Evolutionary conservation across 2,113 vertebrate species (phyloP), one percentile per base, ranked within the genome.

Genomic region (Gavia stellata): DNA sequence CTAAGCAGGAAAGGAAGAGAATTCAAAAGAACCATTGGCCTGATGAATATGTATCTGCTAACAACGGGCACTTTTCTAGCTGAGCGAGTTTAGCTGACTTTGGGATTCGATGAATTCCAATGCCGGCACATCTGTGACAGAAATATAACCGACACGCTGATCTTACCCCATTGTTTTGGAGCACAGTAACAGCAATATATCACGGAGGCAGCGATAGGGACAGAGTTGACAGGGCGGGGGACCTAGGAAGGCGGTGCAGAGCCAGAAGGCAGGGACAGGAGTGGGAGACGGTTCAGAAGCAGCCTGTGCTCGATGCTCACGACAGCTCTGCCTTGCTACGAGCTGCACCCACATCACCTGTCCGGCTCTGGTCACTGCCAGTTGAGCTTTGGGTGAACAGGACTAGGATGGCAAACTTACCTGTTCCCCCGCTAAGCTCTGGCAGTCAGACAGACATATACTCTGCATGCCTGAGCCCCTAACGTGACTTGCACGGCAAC

Each of bases 41-140:
- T 96, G 93, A 94, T 97, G 80, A 96, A 95, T 96, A 93, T 90
- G 75, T 68, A 96, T 84, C 91, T 96, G 86, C 82, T 74, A 92
- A 72, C 63, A 63, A 53, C 67, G 38, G 38, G 29, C 8, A 12
- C 42, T 68, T 79, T 87, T 93, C 88, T 53, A 70, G 85, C 61
- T 44, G 72, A 94, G 68, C 4, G 19, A 61, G 45, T 97, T 94
- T 78, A 96, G 96, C 94, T 96, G 96, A 95, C 85, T 83, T 53
- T 6, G 75, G 84, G 52, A 92, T 90, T 92, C 25, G 6, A 56
- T 23, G 17, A 91, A 72, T 28, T 83, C 67, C 72, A 88, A 90
- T 74, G 66, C 81, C 87, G 95, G 92, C 89, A 83, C 25, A 86
- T 84, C 90, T 77, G 86, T 15, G 59, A 78, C 81, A 86, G 90